Conservation (phyloP, 2,797 vertebrate species). For the Decapterus maruadsi region DNA sequence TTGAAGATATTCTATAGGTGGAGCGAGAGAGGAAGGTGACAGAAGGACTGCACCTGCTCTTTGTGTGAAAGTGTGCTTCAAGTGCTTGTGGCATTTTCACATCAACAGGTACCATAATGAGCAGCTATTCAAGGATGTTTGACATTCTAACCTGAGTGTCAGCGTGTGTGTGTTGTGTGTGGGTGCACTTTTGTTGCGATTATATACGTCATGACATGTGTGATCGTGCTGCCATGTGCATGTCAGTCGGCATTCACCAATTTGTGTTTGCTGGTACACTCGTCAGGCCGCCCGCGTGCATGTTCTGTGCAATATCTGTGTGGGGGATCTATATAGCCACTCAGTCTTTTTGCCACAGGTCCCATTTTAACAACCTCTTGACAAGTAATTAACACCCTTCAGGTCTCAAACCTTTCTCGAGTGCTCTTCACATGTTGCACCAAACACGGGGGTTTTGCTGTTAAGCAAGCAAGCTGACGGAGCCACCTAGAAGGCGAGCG, state of each 20-base stretch:
- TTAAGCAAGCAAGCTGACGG: slow-evolving; percentile 48
- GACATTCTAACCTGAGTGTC: slow-evolving; percentile 35
- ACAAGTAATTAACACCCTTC: slow-evolving; percentile 80
- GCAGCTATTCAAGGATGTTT: slow-evolving; percentile 51
- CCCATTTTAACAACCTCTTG: slow-evolving; percentile 83
- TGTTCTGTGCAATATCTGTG: slow-evolving; percentile 20
- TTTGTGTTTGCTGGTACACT: slow-evolving; percentile 11
- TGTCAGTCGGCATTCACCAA: slow-evolving; percentile 22
- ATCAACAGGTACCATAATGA: slow-evolving; percentile 50
- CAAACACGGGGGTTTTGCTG: slow-evolving; percentile 49
- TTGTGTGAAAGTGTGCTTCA: slow-evolving; percentile 26
- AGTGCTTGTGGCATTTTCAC: slow-evolving; percentile 48
- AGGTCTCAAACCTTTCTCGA: slow-evolving; percentile 70
- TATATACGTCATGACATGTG: slow-evolving; percentile 11
- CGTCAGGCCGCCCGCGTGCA: neutral
- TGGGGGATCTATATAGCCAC: slow-evolving; percentile 43
- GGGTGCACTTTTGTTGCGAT: neutral
- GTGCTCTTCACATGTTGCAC: slow-evolving; percentile 70
- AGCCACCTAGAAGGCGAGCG: slow-evolving; percentile 49
- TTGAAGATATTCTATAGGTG: slow-evolving; percentile 35
- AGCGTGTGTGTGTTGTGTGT: slow-evolving; percentile 11
- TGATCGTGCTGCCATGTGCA: slow-evolving; percentile 7
- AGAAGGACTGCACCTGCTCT: slow-evolving; percentile 54
- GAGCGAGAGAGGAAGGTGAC: slow-evolving; percentile 36
- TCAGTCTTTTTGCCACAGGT: slow-evolving; percentile 53